Evolutionary conservation across 1,140 invertebrate genomes (phyloP), one percentile per base, ranked within the genome.

Genomic region (Cotesia typhae): DNA sequence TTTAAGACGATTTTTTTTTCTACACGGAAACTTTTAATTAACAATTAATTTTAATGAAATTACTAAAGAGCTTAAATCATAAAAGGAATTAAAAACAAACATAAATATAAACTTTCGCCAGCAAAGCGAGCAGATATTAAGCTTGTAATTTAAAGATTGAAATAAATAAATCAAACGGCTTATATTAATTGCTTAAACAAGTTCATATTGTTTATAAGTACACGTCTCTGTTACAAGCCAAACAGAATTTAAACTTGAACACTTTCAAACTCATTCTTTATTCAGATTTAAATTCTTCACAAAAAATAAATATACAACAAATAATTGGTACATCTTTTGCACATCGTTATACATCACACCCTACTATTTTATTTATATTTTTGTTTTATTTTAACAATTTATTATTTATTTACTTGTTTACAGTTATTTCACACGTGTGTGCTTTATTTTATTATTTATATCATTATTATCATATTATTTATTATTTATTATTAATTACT

Each of bases 141-240:
- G 28, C 28, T 28, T 1, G 28, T 28, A 28, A 9, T 47, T 41
- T 12, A 28, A 51, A 17, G 9, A 28, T 53, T 64, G 66, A 20
- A 4, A 4, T 63, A 74, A 72, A 52, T 65, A 70, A 66, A 60
- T n/a, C 75, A 66, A 9, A 66, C 36, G 53, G 28, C n/a, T 76
- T 17, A 37, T 63, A 65, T 57, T 75, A 52, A 72, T 77, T 75
- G 68, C 70, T 83, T 83, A 83, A 83, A 83, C 80, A 83, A 80
- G 79, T 74, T 79, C 80, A 82, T 83, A 78, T 81, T 80, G 81
- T 83, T 81, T 80, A 81, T 83, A 77, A 76, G 78, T 83, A 83
- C 80, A 83, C 81, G 79, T 75, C 77, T 69, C 64, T 76, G 77
- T 74, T 69, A 72, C 78, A 71, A 79, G 75, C 75, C 81, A 81